These are phyloP conservation scores for Theonella swinhoei DNA, from an alignment of 37 sponge, comb jelly and placozoan genomes.

Conservation along the genomic window DNA sequence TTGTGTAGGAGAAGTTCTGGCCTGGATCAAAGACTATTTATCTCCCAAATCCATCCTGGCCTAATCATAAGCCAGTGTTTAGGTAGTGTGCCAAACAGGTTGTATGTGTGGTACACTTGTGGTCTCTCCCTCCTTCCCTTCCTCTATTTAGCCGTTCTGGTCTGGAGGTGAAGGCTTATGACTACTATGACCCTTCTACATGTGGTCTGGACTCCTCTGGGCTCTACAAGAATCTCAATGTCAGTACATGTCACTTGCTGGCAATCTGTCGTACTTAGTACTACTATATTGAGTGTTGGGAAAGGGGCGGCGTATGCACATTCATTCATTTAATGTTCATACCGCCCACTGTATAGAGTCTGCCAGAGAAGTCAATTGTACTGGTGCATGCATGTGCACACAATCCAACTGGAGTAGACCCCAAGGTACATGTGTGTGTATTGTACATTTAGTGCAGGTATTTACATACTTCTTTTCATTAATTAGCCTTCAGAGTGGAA, in stretches of 20 bases:
- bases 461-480: background rate
- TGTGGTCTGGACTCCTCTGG: conserved; percentile 77
- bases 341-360: conserved; percentile 21
- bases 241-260: conserved; percentile 2
- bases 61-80: conserved; percentile 91
- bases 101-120: too few species aligned
- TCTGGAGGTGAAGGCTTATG: conserved; percentile 74
- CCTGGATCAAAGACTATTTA: conserved; percentile 83
- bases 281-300: background rate
- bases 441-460: background rate
- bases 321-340: background rate
- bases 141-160: conserved; percentile 65
- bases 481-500: conserved; percentile 86
- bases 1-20: conserved; percentile 72
- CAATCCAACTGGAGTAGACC: conserved; percentile 97
- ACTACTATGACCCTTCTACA: conserved; percentile 81
- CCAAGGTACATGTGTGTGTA: conserved; percentile 31
- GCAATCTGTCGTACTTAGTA: background rate
- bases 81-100: conserved; percentile 33
- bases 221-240: conserved; percentile 70
- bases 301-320: background rate
- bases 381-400: conserved; percentile 95
- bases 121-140: too few species aligned
- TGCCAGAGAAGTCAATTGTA: conserved; percentile 82
- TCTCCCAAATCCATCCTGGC: conserved; percentile 91